A percentile compares a stretch with the other conserved stretches of the same genome.
phyloP scores from a whole-genome alignment of 2,888 invertebrate genomes.

The Drosophila anceps region DNA sequence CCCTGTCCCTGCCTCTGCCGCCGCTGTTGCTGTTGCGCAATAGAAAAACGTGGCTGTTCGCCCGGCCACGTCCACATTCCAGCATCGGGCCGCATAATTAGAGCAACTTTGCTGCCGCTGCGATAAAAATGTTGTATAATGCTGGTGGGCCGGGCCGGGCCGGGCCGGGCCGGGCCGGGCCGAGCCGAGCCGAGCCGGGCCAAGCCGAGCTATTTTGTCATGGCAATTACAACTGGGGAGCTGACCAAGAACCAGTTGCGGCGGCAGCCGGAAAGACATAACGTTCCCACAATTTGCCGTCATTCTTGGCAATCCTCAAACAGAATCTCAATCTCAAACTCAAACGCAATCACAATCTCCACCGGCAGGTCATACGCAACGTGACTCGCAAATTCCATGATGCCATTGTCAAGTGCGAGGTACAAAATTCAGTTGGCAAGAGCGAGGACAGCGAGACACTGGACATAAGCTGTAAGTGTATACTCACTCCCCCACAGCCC shows the following conservation, averaged over 20 bases:
- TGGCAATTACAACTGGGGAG: constrained; percentile 48
- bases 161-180: not conserved
- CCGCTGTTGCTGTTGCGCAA: constrained; percentile 29
- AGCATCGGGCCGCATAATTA: constrained; percentile 67
- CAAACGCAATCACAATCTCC: constrained; percentile 17
- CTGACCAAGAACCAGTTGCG: constrained; percentile 43
- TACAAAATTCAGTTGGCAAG: constrained; percentile 96
- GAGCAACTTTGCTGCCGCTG: constrained; percentile 70
- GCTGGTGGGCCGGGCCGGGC: constrained; percentile 24
- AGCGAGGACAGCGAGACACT: constrained; percentile 94
- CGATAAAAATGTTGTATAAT: constrained; percentile 71
- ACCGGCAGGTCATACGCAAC: constrained; percentile 89
- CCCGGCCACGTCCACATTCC: constrained; percentile 53
- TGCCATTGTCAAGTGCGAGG: constrained; percentile 95
- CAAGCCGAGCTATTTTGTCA: constrained; percentile 46
- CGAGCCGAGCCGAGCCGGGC: constrained; percentile 1
- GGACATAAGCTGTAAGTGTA: constrained; percentile 94
- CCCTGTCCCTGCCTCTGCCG: not conserved
- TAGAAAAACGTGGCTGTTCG: constrained; percentile 22
- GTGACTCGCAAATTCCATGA: constrained; percentile 94
- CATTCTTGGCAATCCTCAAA: constrained; percentile 23
- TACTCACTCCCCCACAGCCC: not conserved
- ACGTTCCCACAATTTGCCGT: constrained; percentile 61
- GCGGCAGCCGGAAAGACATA: constrained; percentile 49
- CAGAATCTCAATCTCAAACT: constrained; percentile 17